A percentile compares a stretch with the other conserved stretches of the same genome.
Evolutionary conservation across 2,113 vertebrate species (phyloP).

Genomic region (Rhynchomys soricoides): DNA sequence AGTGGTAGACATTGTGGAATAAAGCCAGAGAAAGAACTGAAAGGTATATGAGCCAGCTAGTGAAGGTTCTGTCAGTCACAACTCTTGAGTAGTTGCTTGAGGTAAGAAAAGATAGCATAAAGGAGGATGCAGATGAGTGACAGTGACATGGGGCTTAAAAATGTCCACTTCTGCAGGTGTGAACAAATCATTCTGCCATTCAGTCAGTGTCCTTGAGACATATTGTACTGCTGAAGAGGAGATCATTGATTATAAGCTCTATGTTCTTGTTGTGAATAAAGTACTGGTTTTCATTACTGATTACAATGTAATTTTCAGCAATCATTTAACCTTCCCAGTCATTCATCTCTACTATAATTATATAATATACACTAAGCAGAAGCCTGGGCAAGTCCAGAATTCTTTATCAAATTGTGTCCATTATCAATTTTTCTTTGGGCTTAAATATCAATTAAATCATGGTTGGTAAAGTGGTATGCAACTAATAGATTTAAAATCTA

Average conservation of each 20-base stretch:
- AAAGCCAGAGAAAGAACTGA: neutral
- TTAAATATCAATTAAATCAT: neutral
- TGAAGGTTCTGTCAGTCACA: neutral
- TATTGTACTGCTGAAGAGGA: neutral
- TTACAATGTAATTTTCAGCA: neutral
- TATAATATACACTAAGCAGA: neutral
- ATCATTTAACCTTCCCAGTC: neutral
- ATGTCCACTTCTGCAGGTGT: too few species aligned
- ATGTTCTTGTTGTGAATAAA: neutral
- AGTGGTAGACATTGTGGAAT: neutral
- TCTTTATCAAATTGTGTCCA: neutral
- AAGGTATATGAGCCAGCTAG: neutral
- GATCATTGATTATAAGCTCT: neutral
- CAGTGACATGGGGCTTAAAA: too few species aligned
- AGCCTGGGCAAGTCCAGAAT: neutral
- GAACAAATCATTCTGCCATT: neutral
- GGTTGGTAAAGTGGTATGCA: neutral
- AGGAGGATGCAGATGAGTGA: neutral
- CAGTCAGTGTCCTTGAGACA: neutral
- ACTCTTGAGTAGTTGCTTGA: neutral
- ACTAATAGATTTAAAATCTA: neutral
- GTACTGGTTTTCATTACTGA: neutral
- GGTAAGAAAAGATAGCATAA: too few species aligned
- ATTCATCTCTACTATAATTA: neutral
- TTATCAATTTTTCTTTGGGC: neutral